Conservation (phyloP, 2,888 invertebrate species). For the Caradrina kadenii region DNA sequence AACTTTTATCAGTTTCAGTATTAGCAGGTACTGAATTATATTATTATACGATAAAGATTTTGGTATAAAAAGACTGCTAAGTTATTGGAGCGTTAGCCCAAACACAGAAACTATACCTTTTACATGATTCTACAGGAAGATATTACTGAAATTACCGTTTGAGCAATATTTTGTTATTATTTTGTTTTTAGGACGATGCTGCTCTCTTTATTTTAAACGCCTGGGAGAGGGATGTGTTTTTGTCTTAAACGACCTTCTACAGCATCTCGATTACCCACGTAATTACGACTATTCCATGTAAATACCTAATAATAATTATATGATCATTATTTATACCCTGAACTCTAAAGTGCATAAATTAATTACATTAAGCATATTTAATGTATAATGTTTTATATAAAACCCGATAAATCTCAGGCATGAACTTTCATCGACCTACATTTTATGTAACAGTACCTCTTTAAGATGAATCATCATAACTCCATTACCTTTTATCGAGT, state of each 20-base stretch:
- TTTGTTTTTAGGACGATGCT: too few species aligned
- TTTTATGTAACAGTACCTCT: constrained; percentile 76
- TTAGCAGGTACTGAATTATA: too few species aligned
- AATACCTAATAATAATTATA: constrained; percentile 19
- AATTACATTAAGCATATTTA: constrained; percentile 30
- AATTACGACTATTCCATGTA: background rate
- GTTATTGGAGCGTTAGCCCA: too few species aligned
- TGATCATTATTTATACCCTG: constrained; percentile 19
- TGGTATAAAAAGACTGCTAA: too few species aligned
- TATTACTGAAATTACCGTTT: background rate
- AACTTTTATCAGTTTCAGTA: background rate
- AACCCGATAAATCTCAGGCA: constrained; percentile 57
- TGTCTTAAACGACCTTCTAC: background rate
- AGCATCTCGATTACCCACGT: background rate
- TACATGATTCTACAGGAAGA: background rate
- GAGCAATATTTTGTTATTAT: background rate
- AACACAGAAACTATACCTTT: too few species aligned
- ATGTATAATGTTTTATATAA: constrained; percentile 49
- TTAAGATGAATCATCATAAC: constrained; percentile 76
- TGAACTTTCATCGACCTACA: constrained; percentile 79
- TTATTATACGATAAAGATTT: too few species aligned
- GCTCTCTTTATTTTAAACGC: background rate
- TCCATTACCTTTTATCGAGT: constrained; percentile 67
- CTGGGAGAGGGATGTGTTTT: background rate
- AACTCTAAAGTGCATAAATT: constrained; percentile 28